Percentiles rank a stretch among this genome's conserved stretches.
phyloP scores from a whole-genome alignment of 2,797 vertebrate species.

The Enteromius trimaculatus region DNA sequence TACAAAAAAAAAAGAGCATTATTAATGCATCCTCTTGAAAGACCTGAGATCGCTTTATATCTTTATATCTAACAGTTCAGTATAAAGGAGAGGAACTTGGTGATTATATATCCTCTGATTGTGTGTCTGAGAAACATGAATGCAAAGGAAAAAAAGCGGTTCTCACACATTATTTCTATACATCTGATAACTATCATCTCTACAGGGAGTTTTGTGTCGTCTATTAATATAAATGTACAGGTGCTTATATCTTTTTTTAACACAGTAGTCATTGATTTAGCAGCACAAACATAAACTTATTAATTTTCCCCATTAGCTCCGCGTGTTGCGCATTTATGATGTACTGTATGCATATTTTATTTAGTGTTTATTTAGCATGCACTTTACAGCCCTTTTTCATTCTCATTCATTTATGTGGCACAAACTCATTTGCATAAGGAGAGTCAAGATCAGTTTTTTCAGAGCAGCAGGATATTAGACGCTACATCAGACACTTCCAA shows the following conservation, averaged over 20 bases:
- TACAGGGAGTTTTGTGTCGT: background rate
- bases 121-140: constrained; percentile 1
- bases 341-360: background rate
- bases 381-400: background rate
- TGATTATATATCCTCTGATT: constrained; percentile 25
- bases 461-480: constrained; percentile 19
- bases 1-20: constrained; percentile 36
- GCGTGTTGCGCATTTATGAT: background rate
- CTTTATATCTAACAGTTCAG: constrained; percentile 8
- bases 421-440: background rate
- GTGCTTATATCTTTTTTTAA: background rate
- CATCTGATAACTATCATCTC: constrained; percentile 3
- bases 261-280: background rate
- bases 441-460: constrained; percentile 2
- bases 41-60: constrained; percentile 5
- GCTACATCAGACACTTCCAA: background rate
- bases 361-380: constrained; percentile 10
- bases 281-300: background rate
- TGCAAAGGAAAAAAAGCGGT: background rate
- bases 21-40: constrained; percentile 22
- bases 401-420: background rate
- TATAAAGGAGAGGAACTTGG: constrained; percentile 13
- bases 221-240: background rate
- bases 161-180: constrained; percentile 32
- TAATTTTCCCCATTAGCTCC: background rate